A percentile compares a stretch with the other conserved stretches of the same genome.
These are phyloP conservation scores for Diloba caeruleocephala DNA, from an alignment of 2,888 invertebrate genomes.

Conservation along the genomic window DNA sequence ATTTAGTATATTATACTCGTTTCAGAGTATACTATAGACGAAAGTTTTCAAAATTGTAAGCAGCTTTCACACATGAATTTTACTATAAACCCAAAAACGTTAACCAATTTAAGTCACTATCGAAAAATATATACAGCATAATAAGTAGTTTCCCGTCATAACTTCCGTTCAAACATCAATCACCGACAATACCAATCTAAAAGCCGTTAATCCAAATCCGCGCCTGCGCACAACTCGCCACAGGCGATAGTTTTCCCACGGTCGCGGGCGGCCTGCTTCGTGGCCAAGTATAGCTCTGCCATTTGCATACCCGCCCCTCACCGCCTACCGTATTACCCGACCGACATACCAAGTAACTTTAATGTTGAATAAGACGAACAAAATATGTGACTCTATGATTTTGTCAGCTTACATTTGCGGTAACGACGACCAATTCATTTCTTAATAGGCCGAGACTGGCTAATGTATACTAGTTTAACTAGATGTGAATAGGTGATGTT, in stretches of 20 bases:
- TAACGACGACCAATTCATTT: slow-evolving; percentile 69
- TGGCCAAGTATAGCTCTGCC: slow-evolving; percentile 85
- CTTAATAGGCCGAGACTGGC: slow-evolving; percentile 68
- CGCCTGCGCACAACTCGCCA: slow-evolving; percentile 79
- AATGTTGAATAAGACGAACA: slow-evolving; percentile 21
- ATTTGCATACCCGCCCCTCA: slow-evolving; percentile 86
- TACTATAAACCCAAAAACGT: no score
- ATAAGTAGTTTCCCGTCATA: slow-evolving; percentile 24
- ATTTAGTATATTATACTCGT: no score
- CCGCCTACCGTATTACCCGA: slow-evolving; percentile 82
- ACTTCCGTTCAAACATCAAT: slow-evolving; percentile 45
- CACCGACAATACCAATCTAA: slow-evolving; percentile 42
- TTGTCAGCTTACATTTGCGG: slow-evolving; percentile 57
- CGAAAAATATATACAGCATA: slow-evolving; percentile 16
- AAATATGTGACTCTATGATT: slow-evolving; percentile 56
- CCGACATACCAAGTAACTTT: slow-evolving; percentile 59
- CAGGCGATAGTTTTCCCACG: slow-evolving; percentile 89
- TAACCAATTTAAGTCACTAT: neutral
- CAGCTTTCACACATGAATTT: no score
- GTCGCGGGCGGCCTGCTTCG: slow-evolving; percentile 81
- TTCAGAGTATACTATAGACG: no score
- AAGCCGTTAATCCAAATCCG: slow-evolving; percentile 64
- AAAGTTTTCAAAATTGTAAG: no score
- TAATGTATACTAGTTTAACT: slow-evolving; percentile 67
- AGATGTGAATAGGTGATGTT: slow-evolving; percentile 64